Evolutionary conservation across 2,113 vertebrate genomes (phyloP).

Genomic region (Plestiodon gilberti): DNA sequence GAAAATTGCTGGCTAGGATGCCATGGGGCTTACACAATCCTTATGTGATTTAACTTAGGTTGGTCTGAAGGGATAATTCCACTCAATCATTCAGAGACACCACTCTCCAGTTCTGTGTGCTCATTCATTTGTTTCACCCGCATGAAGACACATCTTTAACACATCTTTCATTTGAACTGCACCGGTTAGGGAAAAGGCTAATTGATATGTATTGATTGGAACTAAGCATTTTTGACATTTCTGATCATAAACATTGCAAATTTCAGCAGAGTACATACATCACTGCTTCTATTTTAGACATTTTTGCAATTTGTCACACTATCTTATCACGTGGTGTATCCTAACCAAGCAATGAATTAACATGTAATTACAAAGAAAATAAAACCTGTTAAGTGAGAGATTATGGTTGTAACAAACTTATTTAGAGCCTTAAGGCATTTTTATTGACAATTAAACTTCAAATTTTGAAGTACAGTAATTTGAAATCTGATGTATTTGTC

Average conservation of each 20-base stretch:
- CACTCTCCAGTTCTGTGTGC: not conserved
- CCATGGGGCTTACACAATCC: not conserved
- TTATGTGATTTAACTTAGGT: not conserved
- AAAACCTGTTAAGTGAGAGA: too few species aligned
- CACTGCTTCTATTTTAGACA: not conserved
- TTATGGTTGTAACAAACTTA: too few species aligned
- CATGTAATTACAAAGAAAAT: too few species aligned
- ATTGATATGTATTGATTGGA: not conserved
- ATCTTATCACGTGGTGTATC: too few species aligned
- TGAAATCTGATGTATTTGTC: too few species aligned
- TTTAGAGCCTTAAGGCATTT: too few species aligned
- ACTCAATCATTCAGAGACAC: not conserved
- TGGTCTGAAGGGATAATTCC: not conserved
- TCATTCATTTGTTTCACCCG: not conserved
- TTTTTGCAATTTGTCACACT: too few species aligned
- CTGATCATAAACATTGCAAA: not conserved
- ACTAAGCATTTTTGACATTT: not conserved
- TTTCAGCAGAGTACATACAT: not conserved
- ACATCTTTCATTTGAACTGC: not conserved
- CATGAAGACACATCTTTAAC: not conserved
- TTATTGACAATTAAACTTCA: too few species aligned
- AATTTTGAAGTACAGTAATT: too few species aligned
- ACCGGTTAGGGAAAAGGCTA: not conserved
- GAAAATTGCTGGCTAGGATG: not conserved
- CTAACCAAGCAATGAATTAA: too few species aligned